Evolutionary conservation across 2,888 invertebrate species (phyloP).

Genomic region (Zelleria hepariella): DNA sequence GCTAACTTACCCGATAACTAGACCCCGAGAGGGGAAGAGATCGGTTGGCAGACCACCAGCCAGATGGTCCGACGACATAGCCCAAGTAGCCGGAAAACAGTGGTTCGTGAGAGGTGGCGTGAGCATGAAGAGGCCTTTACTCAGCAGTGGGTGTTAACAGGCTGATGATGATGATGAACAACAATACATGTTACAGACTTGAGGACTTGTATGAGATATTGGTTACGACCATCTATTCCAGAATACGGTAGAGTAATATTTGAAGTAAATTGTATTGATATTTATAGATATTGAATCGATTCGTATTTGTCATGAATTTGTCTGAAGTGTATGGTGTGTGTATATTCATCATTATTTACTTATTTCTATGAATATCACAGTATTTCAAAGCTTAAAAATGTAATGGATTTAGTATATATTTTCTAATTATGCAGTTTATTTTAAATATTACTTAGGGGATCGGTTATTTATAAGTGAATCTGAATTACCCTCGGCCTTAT

Average conservation of each 20-base stretch:
- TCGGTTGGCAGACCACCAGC: no score
- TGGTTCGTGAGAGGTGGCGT: no score
- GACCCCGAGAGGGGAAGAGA: no score
- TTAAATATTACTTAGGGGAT: slow-evolving; percentile 40
- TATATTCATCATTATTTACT: not conserved
- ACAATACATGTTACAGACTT: not conserved
- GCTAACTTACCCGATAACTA: no score
- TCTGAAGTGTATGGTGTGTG: not conserved
- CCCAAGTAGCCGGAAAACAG: no score
- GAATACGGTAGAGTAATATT: slow-evolving; percentile 36
- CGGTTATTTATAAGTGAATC: not conserved
- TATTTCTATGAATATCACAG: not conserved
- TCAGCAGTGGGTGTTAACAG: no score
- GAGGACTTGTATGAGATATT: not conserved
- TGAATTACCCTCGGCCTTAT: not conserved
- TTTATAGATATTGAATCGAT: not conserved
- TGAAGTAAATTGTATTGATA: slow-evolving; percentile 39
- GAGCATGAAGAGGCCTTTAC: no score
- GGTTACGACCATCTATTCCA: not conserved
- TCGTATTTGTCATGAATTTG: not conserved
- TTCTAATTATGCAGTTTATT: slow-evolving; percentile 49
- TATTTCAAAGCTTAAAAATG: not conserved
- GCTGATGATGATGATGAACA: no score
- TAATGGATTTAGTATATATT: not conserved
- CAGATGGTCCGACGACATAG: no score